phyloP scores from a whole-genome alignment of 1,140 invertebrate species.

The Rhyacophila brunnea region DNA sequence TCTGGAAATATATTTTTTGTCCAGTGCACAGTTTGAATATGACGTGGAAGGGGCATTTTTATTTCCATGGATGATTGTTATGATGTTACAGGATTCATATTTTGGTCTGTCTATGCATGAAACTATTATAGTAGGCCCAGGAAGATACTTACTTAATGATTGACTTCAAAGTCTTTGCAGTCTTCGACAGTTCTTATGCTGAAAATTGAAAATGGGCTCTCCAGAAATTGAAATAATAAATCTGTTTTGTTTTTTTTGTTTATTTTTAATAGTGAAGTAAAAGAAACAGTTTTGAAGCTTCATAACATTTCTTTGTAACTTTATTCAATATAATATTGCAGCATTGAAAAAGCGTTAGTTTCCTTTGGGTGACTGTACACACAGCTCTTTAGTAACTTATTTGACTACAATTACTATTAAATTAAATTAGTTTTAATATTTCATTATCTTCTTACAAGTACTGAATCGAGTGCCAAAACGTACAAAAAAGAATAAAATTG shows the following conservation, averaged over 20 bases:
- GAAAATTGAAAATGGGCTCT: too few species aligned
- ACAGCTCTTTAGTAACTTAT: constrained; percentile 27
- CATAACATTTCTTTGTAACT: constrained; percentile 29
- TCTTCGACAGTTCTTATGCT: too few species aligned
- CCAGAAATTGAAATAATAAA: too few species aligned
- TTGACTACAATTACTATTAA: constrained; percentile 13
- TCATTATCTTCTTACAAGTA: constrained; percentile 18
- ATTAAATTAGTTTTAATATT: constrained; percentile 11
- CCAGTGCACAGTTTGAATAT: too few species aligned
- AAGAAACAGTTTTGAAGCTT: constrained; percentile 18
- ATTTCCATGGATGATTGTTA: too few species aligned
- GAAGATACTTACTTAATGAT: too few species aligned
- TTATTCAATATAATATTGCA: constrained; percentile 34
- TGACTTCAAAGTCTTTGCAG: too few species aligned
- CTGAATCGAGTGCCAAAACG: constrained; percentile 24
- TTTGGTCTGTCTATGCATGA: too few species aligned
- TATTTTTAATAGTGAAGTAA: neutral
- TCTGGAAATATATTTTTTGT: too few species aligned
- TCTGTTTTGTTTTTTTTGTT: neutral
- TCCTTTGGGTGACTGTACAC: constrained; percentile 21
- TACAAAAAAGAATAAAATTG: constrained; percentile 23
- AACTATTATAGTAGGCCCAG: too few species aligned
- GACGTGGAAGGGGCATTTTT: too few species aligned
- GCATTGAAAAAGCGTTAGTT: constrained; percentile 34
- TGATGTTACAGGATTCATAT: too few species aligned